Evolutionary conservation across 92 coral and sea anemone genomes (phyloP), one percentile per base, ranked within the genome.

Genomic region (Anthopleura xanthogrammica): DNA sequence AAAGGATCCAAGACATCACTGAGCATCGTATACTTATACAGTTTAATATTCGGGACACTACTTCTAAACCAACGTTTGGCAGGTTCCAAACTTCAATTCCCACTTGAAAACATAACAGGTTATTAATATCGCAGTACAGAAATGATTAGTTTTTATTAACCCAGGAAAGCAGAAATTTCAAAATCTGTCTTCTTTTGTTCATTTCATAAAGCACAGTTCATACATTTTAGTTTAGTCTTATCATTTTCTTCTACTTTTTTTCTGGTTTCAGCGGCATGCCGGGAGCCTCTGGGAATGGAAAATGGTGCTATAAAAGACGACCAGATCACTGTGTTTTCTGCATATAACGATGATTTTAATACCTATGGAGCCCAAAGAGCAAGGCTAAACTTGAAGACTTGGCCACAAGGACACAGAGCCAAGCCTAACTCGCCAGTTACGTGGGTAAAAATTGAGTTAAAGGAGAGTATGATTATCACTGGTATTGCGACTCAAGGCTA

Each of bases 291-390:
- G 9, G 98, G 98, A 54, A 81, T 93, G 87, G 80, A 72, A 54
- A 90, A 81, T 43, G 95, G 92, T 2, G 64, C 78, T 72, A 92
- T 93, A 52, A 79, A 80, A 64, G 88, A 93, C 85, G 81, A 60
- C 72, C 95, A 93, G 68, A 90, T 93, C 70, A 89, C 93, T 41
- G 95, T 84, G 50, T 66, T 87, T 39, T 93, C 98, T 17, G 95
- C 88, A 3, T 93, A 76, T 70, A 66, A 72, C 43, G 62, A 89
- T 43, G 95, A 91, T 75, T 93, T 91, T 81, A 77, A 91, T 41
- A 91, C 89, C 43, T 93, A 83, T 56, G 98, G 98, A 55, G 86
- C 93, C 36, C 98, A 93, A 41, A 91, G 98, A 72, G 95, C 95
- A 8, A 88, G 98, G 41, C 86, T 93, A 13, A 89, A 92, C 60